phyloP scores from a whole-genome alignment of 2,113 vertebrate species.

The Tyrannus savana region DNA sequence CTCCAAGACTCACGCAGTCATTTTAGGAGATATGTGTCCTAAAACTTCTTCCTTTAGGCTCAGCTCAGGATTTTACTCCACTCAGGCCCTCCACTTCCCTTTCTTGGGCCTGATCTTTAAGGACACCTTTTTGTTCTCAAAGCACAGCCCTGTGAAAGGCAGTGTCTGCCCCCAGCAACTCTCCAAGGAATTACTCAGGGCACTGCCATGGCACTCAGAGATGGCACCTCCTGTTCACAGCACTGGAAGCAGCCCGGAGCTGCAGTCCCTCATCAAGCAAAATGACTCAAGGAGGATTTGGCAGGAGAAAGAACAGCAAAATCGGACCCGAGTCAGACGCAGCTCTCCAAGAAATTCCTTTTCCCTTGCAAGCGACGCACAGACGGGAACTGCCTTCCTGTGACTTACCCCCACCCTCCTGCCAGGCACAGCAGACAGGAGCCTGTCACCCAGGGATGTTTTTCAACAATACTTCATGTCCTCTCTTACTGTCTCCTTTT shows the following conservation, averaged over 20 bases:
- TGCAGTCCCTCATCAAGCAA: neutral
- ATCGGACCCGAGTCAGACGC: neutral
- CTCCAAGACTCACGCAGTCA: neutral
- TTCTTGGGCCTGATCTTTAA: neutral
- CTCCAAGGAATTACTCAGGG: neutral
- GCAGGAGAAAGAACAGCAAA: conserved; percentile 22
- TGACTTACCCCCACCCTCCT: neutral
- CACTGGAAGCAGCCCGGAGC: neutral
- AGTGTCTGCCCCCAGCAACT: neutral
- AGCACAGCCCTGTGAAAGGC: neutral
- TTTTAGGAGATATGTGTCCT: neutral
- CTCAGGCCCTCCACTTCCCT: neutral
- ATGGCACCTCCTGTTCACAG: neutral
- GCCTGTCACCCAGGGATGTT: conserved; percentile 45
- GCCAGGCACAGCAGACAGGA: neutral
- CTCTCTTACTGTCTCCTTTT: conserved; percentile 29
- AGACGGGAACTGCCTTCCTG: conserved; percentile 18
- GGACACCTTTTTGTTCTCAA: neutral
- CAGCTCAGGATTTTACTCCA: neutral
- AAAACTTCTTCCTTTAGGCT: neutral
- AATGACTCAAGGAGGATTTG: conserved; percentile 14
- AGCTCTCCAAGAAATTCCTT: conserved; percentile 54
- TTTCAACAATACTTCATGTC: conserved; percentile 30
- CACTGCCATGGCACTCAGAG: neutral
- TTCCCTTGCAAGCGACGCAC: neutral